Evolutionary conservation across 2,113 vertebrate genomes (phyloP).

Genomic region (Sardina pilchardus): DNA sequence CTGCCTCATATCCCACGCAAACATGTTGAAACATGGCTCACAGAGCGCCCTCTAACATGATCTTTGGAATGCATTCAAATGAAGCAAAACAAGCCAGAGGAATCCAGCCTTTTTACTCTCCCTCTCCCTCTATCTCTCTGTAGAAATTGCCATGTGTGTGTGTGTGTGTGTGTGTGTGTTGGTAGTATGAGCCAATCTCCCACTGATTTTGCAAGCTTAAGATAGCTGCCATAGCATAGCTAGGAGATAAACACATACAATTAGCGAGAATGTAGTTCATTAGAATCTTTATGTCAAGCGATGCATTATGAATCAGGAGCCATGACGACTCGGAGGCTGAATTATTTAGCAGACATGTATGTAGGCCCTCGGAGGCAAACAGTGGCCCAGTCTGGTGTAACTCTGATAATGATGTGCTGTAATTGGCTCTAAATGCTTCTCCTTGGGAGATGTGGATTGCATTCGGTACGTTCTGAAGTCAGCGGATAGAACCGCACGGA

Average conservation of each 20-base stretch:
- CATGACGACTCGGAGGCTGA: not conserved
- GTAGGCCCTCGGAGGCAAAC: not conserved
- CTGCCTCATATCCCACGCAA: slow-evolving; percentile 19
- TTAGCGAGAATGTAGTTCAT: not conserved
- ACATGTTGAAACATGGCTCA: slow-evolving; percentile 12
- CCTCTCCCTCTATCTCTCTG: not conserved
- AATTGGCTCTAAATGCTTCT: not conserved
- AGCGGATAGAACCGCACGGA: not conserved
- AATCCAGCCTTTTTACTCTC: not conserved
- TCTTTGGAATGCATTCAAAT: slow-evolving; percentile 15
- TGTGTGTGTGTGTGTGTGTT: not conserved
- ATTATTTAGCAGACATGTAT: slow-evolving; percentile 1
- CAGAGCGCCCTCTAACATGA: not conserved
- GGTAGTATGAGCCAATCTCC: not conserved
- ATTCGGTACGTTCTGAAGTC: not conserved
- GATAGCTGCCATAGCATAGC: not conserved
- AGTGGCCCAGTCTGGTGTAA: not conserved
- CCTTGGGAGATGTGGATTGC: not conserved
- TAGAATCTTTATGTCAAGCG: not conserved
- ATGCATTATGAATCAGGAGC: not conserved
- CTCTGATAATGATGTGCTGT: not conserved
- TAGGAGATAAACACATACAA: not conserved
- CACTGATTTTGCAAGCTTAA: not conserved
- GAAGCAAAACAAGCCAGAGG: slow-evolving; percentile 6
- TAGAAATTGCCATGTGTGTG: not conserved